Percentiles rank a stretch among this genome's conserved stretches.
Evolutionary conservation across 2,797 vertebrate genomes (phyloP).

Genomic region (Danio aesculapii): DNA sequence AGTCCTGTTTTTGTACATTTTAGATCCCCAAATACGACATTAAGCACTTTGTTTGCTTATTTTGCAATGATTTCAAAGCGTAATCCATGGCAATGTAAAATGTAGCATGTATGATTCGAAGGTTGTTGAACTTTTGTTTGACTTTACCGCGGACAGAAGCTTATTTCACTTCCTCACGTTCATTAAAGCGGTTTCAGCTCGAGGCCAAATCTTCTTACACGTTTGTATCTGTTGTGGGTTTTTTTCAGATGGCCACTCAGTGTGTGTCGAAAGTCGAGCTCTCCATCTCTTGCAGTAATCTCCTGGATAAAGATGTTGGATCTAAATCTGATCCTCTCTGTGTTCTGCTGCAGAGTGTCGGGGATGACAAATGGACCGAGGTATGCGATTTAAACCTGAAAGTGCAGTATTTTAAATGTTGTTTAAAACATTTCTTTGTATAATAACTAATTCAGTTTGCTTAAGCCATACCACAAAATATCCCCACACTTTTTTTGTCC

Average conservation of each 20-base stretch:
- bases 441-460: too few relatives aligned
- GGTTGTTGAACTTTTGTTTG: not conserved
- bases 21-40: not conserved
- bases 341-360: constrained; percentile 85
- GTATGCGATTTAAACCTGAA: constrained; percentile 71
- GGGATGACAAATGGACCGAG: constrained; percentile 86
- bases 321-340: constrained; percentile 93
- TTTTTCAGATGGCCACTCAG: constrained; percentile 86
- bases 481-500: too few relatives aligned
- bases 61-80: not conserved
- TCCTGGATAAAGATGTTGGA: constrained; percentile 90
- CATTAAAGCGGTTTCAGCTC: not conserved
- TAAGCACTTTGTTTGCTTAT: not conserved
- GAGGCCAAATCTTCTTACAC: not conserved
- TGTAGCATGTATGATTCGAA: not conserved
- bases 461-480: not conserved
- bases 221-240: not conserved
- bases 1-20: not conserved
- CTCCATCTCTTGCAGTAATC: constrained; percentile 84
- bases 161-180: not conserved
- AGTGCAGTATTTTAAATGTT: too few relatives aligned
- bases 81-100: not conserved
- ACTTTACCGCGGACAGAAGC: not conserved
- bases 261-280: constrained; percentile 89
- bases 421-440: too few relatives aligned